These are phyloP conservation scores for Machimus rusticus DNA, from an alignment of 2,888 invertebrate species.

Conservation along the genomic window DNA sequence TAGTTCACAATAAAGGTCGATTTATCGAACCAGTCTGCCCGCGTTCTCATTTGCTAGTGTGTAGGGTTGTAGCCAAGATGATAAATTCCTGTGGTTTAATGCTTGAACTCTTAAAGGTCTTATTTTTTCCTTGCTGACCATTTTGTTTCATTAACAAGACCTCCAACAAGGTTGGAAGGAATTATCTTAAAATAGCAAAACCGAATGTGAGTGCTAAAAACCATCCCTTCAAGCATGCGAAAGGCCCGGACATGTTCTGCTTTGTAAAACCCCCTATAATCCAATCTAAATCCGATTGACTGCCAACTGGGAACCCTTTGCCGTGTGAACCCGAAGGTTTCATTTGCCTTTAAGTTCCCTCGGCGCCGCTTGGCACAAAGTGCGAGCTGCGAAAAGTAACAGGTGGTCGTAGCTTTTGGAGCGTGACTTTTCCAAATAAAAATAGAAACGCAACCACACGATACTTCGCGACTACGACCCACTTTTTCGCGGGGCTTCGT, in stretches of 20 bases:
- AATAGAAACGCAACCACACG: background rate
- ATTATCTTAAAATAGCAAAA: background rate
- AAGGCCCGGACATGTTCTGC: background rate
- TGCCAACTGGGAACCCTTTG: background rate
- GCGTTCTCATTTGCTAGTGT: background rate
- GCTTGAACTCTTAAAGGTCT: background rate
- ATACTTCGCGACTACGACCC: background rate
- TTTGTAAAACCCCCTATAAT: background rate
- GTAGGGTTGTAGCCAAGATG: background rate
- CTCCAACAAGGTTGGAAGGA: background rate
- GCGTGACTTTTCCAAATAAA: constrained; percentile 23
- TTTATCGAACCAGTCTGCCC: background rate
- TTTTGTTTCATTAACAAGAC: background rate
- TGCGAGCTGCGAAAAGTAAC: background rate
- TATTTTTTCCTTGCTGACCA: background rate
- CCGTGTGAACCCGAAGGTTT: background rate
- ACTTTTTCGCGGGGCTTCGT: background rate
- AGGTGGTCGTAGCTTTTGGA: background rate
- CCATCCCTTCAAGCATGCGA: background rate
- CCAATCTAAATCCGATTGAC: background rate
- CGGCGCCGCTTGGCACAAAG: background rate
- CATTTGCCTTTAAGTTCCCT: background rate
- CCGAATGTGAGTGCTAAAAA: background rate
- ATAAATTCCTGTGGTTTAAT: background rate
- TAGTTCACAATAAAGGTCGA: background rate